Base-by-base conservation (phyloP, 2,797 vertebrate species). In the Chelon auratus region DNA sequence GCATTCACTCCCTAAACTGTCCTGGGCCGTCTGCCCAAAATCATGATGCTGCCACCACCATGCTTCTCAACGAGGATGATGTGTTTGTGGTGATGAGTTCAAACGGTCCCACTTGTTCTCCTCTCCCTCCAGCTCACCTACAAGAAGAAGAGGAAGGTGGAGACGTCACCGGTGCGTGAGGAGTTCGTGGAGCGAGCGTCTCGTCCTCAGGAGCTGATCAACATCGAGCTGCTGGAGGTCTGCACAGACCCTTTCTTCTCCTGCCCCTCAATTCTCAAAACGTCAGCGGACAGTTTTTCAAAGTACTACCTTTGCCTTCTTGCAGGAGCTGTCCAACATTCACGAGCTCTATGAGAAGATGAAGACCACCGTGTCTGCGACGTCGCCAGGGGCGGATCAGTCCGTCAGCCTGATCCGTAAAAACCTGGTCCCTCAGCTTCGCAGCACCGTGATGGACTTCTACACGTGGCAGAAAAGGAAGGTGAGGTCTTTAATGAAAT, bases 321-420 rank as follows among this genome's bases (percentile, higher is more conserved):
- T 39, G 39, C 81, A 99, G 98, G 98, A 99, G 81, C 66, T 99
- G 60, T 83, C 95, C 68, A 97, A 99, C 78, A 78, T 99, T 81
- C 95, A 99, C 0, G 84, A 95, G 0, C 94, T 96, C 83, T 99
- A 99, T 48, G 92, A 94, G 62, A 95, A 93, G 76, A 91, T 97
- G 91, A 99, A 99, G 82, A 83, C 88, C 30, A 33, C 30, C 30
- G 30, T 33, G 1, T 78, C 88, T 1, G 91, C 95, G 12, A 14
- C 60, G 3, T 26, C 71, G 93, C 24, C 22, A 6, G 22, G 4
- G 51, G 77, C 86, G 0, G 88, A 93, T 67, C 89, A 91, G 0
- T 79, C 94, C 0, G n/a, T 97, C 17, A 93, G 81, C 80, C 91
- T 99, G 85, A 88, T 95, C 86, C 94, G 89, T 33, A 91, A 93